phyloP scores from a whole-genome alignment of 2,113 vertebrate genomes.

The Crotalus horridus region DNA sequence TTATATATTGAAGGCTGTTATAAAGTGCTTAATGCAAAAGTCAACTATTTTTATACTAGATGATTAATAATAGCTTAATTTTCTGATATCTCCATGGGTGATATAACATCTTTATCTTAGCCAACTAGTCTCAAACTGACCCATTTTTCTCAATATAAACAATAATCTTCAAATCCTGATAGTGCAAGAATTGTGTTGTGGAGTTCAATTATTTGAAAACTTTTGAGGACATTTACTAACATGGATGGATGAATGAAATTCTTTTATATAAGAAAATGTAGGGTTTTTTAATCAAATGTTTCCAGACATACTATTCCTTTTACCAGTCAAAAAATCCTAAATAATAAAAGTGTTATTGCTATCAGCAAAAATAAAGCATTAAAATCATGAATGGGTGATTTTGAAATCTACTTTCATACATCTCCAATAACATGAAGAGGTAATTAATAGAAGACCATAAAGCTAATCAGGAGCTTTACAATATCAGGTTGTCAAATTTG shows the following conservation, averaged over 20 bases:
- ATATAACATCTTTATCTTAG: background rate
- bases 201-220: background rate
- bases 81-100: background rate
- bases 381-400: background rate
- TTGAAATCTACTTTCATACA: background rate
- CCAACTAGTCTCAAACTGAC: background rate
- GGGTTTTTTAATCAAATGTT: background rate
- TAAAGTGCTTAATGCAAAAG: background rate
- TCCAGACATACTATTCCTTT: background rate
- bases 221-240: background rate
- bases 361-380: background rate
- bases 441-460: background rate
- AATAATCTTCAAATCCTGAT: background rate
- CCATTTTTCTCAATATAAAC: background rate
- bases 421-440: background rate
- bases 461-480: background rate
- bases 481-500: background rate
- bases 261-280: background rate
- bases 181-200: background rate
- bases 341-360: background rate
- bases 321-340: background rate
- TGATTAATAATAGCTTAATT: background rate
- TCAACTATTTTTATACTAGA: background rate
- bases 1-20: fast-evolving
- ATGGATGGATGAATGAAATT: background rate